These are phyloP conservation scores for Calidris pugnax DNA, from an alignment of 2,113 vertebrate species.

Conservation along the genomic window DNA sequence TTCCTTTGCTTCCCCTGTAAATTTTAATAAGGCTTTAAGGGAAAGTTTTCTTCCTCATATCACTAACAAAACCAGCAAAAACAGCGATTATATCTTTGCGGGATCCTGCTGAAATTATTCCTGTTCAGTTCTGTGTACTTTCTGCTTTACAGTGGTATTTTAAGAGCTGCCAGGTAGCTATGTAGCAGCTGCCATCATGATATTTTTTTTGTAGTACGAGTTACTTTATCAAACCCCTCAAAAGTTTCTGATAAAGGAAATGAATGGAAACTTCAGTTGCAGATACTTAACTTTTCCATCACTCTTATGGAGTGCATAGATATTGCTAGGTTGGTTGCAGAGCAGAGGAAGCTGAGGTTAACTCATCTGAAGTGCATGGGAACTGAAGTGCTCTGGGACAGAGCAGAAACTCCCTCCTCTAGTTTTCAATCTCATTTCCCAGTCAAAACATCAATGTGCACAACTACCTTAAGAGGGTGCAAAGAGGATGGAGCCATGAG, in stretches of 20 bases:
- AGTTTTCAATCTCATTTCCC: background rate
- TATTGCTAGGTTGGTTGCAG: background rate
- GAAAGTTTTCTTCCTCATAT: background rate
- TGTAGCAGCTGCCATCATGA: background rate
- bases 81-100: background rate
- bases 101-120: background rate
- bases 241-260: background rate
- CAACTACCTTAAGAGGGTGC: background rate
- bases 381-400: background rate
- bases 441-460: background rate
- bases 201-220: background rate
- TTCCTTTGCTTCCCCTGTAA: background rate
- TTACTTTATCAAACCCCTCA: background rate
- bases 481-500: background rate
- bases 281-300: background rate
- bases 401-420: background rate
- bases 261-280: background rate
- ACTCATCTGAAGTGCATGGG: background rate
- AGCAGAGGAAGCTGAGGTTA: background rate
- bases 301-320: background rate
- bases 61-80: background rate
- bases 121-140: background rate
- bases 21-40: background rate
- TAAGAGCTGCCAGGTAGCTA: background rate
- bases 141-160: background rate